A percentile compares a stretch with the other conserved stretches of the same genome.
These are phyloP conservation scores for Frankliniella intonsa DNA, from an alignment of 2,888 invertebrate species.

Conservation along the genomic window DNA sequence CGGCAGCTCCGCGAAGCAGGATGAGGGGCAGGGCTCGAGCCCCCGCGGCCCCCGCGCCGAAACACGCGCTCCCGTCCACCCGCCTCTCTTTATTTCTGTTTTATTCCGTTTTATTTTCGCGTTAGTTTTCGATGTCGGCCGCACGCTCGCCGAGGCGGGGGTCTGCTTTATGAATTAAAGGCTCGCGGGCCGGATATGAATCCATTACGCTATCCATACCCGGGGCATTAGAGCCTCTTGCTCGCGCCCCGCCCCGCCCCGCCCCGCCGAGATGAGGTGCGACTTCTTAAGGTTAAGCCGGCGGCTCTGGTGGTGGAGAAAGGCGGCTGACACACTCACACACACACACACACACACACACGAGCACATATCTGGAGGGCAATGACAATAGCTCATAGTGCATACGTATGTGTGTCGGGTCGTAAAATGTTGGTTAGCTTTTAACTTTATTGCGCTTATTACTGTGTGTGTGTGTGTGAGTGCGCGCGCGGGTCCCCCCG, in stretches of 20 bases:
- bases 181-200: too few relatives aligned
- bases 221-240: background rate
- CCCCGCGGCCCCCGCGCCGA: too few relatives aligned
- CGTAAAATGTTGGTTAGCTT: constrained; percentile 26
- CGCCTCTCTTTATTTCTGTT: too few relatives aligned
- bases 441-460: constrained; percentile 27
- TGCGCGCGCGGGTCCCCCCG: background rate
- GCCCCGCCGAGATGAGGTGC: background rate
- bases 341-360: background rate
- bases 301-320: background rate
- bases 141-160: too few relatives aligned
- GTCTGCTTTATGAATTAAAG: too few relatives aligned
- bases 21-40: too few relatives aligned
- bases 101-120: too few relatives aligned
- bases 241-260: background rate
- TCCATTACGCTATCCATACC: background rate
- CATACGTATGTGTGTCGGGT: constrained; percentile 17
- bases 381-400: constrained; percentile 23
- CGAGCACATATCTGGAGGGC: background rate
- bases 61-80: too few relatives aligned
- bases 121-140: too few relatives aligned
- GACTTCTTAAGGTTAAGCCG: background rate
- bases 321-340: background rate
- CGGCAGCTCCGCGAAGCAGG: too few relatives aligned
- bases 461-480: constrained; percentile 7